Base-by-base conservation (phyloP, 2,888 invertebrate species). In the Uropetala carovei region DNA sequence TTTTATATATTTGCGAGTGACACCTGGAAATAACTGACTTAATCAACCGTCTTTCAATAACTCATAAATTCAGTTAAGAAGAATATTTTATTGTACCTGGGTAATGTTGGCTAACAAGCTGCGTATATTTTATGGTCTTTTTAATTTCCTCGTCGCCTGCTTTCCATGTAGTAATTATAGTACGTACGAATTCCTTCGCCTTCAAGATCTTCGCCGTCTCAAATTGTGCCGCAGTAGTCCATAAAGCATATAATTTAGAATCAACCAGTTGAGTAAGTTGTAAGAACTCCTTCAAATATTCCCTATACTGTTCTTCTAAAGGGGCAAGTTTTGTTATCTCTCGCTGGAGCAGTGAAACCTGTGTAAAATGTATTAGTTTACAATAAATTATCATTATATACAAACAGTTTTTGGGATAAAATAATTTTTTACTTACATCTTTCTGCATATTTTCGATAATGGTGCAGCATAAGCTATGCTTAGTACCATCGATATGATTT, bases 231-330 rank as follows among this genome's bases (percentile, higher is more conserved):
- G 89, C 89, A 43, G 64, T 43, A 16, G 68, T 18, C 89, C 89
- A 89, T 43, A 89, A 7, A 16, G 89, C 89, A 13, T 64, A 64
- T 18, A 89, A 43, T 89, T 89, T 89, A 27, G 89, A 89, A 89
- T 89, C 89, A 64, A 89, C 89, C 68, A 89, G 56, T 13, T 89
- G 89, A 30, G 89, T 89, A 8, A 89, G 64, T n/a, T 89, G 89
- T n/a, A 89, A 68, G 27, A 89, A 89, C 43, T 89, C 89, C 43
- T 89, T 89, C 5, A 89, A 18, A 68, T 27, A 68, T 68, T 89
- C 89, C 3, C 64, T 89, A 64, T 89, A 64, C 11, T 89, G 89
- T 64, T 89, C 89, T 64, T 89, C 89, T 43, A 89, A 89, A 4
- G 89, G 43, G 18, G 43, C 16, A 43, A 89, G 68, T 64, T 68